Base-by-base conservation (phyloP, 2,888 invertebrate genomes). In the Agelastica alni region DNA sequence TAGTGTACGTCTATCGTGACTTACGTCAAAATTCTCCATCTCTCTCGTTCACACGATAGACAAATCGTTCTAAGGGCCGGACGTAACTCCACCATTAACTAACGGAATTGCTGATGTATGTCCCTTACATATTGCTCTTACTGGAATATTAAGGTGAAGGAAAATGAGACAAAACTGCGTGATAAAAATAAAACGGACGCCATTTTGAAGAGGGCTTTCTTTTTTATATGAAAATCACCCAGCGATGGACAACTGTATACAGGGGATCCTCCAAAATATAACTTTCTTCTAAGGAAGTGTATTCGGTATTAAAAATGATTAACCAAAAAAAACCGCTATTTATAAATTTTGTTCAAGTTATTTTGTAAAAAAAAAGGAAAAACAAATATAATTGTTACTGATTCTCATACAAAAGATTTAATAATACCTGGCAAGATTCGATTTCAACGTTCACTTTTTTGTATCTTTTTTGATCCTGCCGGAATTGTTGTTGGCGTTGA, bases 141-240 rank as follows among this genome's bases (percentile, higher is more conserved):
- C 60, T 65, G 36, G 39, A 53, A 49, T n/a, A n/a, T 48, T 41
- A 49, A 58, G 63, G 68, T 59, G 63, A 70, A 63, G 63, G 65
- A 64, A 66, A 66, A 61, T 28, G 37, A 36, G 61, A 62, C 65
- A 65, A 67, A 65, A 64, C 63, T 61, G 59, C 62, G 70, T 66
- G 66, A 71, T 71, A 72, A 71, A 71, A 73, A 70, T 67, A 70
- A 70, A 70, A 69, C 64, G 70, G 70, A 64, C 70, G 72, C 72
- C 73, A 73, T 73, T 73, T 73, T 70, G 71, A 65, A 70, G 69
- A 68, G 70, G 70, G 69, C 65, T 70, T 71, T 73, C 69, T 72
- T 70, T 68, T 66, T 64, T 55, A 67, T 69, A 72, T 73, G 72
- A 72, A 73, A 73, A 70, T 70, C 71, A 70, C 71, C 68, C 72